A percentile compares a stretch with the other conserved stretches of the same genome.
Evolutionary conservation across 23 tunicate species (phyloP).

Genomic region (Styela plicata): DNA sequence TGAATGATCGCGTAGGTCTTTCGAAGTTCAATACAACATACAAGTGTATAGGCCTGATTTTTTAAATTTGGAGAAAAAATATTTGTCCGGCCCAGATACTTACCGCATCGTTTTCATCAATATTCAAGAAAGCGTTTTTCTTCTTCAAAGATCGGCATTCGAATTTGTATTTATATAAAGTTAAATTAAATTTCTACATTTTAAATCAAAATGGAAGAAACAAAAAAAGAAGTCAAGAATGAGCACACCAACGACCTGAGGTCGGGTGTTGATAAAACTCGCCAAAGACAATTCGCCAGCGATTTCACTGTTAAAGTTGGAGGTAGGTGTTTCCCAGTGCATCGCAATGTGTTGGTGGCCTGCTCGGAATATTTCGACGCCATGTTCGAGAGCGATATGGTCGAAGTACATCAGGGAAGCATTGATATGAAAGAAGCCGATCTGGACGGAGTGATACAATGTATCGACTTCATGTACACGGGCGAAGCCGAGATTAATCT

Average conservation of each 20-base stretch:
- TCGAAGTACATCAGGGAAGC: background rate
- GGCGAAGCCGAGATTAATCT: constrained; percentile 6
- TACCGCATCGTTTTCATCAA: too few relatives aligned
- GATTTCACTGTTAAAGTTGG: constrained; percentile 10
- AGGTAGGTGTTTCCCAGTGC: constrained; percentile 4
- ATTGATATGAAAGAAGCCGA: constrained; percentile 26
- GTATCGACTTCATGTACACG: constrained; percentile 28
- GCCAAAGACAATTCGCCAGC: background rate
- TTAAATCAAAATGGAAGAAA: too few relatives aligned
- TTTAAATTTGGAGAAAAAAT: too few relatives aligned
- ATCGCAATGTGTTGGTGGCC: constrained; percentile 18
- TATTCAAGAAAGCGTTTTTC: too few relatives aligned
- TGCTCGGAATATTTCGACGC: constrained; percentile 21
- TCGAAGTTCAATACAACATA: too few relatives aligned
- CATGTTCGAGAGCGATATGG: constrained; percentile 11
- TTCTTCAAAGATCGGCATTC: too few relatives aligned
- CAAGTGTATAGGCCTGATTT: too few relatives aligned
- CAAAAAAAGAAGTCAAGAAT: too few relatives aligned
- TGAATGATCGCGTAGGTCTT: too few relatives aligned
- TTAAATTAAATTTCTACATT: too few relatives aligned
- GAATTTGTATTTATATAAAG: too few relatives aligned
- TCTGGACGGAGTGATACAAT: background rate
- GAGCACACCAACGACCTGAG: background rate
- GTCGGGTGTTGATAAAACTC: background rate
- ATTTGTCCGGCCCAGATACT: too few relatives aligned